Evolutionary conservation across 2,113 vertebrate species (phyloP).

Genomic region (Pangasianodon hypophthalmus): DNA sequence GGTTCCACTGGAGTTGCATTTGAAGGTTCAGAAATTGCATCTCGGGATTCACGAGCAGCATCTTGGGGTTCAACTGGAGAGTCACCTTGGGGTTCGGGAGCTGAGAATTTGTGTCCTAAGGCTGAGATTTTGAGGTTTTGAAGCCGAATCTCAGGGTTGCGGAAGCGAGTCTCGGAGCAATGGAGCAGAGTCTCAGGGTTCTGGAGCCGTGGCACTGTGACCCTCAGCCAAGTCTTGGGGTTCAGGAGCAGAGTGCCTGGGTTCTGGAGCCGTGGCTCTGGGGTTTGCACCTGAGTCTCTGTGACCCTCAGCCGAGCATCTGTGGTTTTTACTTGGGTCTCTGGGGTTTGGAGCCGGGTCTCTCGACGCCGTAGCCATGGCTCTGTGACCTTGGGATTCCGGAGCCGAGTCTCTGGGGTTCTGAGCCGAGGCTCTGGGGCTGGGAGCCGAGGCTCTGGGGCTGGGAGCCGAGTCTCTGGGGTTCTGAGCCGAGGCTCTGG

Average conservation of each 20-base stretch:
- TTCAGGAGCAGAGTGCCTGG: not conserved
- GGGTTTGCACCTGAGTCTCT: not conserved
- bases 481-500: not conserved
- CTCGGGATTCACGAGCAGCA: not conserved
- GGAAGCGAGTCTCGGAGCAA: not conserved
- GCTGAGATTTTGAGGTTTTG: not conserved
- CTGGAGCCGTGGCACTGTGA: not conserved
- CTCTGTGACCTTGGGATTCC: not conserved
- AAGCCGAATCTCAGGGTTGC: not conserved
- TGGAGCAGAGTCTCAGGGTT: not conserved
- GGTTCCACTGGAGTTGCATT: not conserved
- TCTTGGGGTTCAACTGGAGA: not conserved
- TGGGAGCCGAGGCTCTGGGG: not conserved
- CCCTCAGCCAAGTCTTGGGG: conserved; percentile 3
- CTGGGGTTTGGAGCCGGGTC: not conserved
- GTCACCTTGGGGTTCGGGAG: not conserved
- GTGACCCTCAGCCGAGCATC: not conserved
- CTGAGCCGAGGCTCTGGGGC: not conserved
- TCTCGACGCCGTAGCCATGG: not conserved
- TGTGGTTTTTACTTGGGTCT: not conserved
- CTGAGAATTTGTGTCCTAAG: not conserved
- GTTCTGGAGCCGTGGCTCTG: not conserved
- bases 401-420: not conserved
- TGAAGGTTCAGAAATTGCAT: not conserved
- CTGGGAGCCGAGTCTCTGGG: not conserved